Evolutionary conservation across 2,888 invertebrate genomes (phyloP).

Genomic region (Linyphia triangularis): DNA sequence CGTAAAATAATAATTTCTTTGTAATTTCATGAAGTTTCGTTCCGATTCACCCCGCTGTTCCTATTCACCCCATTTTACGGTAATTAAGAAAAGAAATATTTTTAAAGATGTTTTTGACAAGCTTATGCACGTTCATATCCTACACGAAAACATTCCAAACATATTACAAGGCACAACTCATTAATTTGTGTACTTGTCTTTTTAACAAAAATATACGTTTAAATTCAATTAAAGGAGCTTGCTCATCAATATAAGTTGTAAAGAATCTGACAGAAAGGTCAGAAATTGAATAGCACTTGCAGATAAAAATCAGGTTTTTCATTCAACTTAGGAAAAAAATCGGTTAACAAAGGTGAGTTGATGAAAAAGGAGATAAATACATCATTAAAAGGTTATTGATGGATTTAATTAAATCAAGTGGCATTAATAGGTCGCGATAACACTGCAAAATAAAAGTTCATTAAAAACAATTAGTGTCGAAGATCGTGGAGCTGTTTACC

Average conservation of each 20-base stretch:
- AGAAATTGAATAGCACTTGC: not conserved
- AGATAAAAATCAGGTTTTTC: conserved; percentile 5
- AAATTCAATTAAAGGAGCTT: not conserved
- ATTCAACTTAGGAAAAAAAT: not conserved
- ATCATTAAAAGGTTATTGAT: conserved; percentile 42
- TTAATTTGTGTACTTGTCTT: not conserved
- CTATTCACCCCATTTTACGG: too few species aligned
- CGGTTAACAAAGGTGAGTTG: not conserved
- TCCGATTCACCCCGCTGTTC: too few species aligned
- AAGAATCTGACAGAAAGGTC: not conserved
- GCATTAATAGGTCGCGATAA: conserved; percentile 38
- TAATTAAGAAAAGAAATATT: too few species aligned
- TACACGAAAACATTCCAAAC: too few species aligned
- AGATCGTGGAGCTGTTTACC: conserved; percentile 4
- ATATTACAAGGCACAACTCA: not conserved
- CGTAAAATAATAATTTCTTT: too few species aligned
- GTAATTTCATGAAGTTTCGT: too few species aligned
- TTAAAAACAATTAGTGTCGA: conserved; percentile 30
- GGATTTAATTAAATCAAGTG: conserved; percentile 49
- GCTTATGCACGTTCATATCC: too few species aligned
- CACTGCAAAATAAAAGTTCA: conserved; percentile 23
- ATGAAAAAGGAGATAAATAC: conserved; percentile 37
- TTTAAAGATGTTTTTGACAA: too few species aligned
- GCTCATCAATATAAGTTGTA: not conserved
- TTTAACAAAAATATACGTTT: not conserved